These are phyloP conservation scores for Dynastes tityus DNA, from an alignment of 2,888 invertebrate species.

Conservation along the genomic window DNA sequence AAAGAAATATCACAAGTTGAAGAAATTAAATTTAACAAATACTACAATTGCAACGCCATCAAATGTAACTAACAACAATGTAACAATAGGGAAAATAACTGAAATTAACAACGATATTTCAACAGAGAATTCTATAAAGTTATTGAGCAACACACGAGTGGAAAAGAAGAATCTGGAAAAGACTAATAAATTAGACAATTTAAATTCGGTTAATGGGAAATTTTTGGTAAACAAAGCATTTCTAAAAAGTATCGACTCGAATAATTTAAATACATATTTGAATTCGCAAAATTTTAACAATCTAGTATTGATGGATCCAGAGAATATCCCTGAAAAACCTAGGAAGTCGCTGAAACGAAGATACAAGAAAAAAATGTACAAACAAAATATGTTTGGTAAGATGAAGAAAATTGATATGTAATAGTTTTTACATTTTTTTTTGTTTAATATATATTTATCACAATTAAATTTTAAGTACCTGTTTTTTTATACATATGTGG, in stretches of 20 bases:
- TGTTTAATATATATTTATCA: constrained; percentile 18
- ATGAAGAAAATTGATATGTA: constrained; percentile 44
- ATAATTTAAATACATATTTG: constrained; percentile 20
- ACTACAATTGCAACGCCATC: not conserved
- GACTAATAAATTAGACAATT: constrained; percentile 2
- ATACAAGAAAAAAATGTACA: constrained; percentile 44
- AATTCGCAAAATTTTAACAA: constrained; percentile 16
- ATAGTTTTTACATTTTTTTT: constrained; percentile 5
- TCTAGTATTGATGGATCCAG: constrained; percentile 1
- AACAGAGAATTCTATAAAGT: not conserved
- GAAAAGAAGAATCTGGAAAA: not conserved
- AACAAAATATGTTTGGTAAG: constrained; percentile 40
- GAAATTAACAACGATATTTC: constrained; percentile 9
- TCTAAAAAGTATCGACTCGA: constrained; percentile 14
- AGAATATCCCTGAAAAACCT: constrained; percentile 29
- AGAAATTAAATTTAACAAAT: not conserved
- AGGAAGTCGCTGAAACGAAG: constrained; percentile 23
- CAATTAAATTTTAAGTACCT: constrained; percentile 27
- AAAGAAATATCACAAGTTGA: constrained; percentile 48
- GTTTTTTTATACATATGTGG: constrained; percentile 5
- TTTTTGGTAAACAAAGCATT: not conserved
- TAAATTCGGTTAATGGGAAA: not conserved
- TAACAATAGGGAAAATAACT: not conserved
- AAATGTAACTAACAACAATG: not conserved
- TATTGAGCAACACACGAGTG: not conserved